Base-by-base conservation (phyloP, 2,113 vertebrate species). In the Sinosuthora webbiana region DNA sequence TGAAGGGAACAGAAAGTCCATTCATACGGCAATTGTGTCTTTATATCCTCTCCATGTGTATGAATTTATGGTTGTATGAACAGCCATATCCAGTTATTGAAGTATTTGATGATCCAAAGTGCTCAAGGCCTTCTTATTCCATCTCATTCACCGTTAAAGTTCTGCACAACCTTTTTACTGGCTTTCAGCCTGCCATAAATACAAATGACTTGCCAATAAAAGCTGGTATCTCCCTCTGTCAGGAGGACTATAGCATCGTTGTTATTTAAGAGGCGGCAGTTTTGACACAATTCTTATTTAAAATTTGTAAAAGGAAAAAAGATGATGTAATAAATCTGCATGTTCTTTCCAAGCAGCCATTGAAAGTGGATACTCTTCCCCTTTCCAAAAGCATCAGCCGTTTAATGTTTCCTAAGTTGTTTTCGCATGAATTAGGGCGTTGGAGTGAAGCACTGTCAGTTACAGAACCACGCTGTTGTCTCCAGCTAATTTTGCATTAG, bases 401-500 rank as follows among this genome's bases (percentile, higher is more conserved):
- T 91, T 97, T 93, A 92, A 96, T 95, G 93, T 78, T 94, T 87
- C 94, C 87, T 70, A 95, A 97, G 97, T 91, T 92, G 94, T 96
- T 97, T 97, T 92, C 91, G 73, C 95, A 93, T 96, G 96, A 97
- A 97, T 97, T 95, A 96, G 94, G 94, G 92, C 28, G 49, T 93
- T 95, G 88, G 93, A 97, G 96, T 88, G 92, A 96, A 95, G 96
- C 73, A 62, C 56, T 92, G 93, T 94, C 97, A 97, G 73, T 96
- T 94, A 82, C 86, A 82, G 93, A 97, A 96, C 90, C 77, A 81
- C 59, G 49, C 91, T 95, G 95, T 84, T 89, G 82, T 96, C 95
- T 97, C 94, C 73, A 81, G 95, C 97, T 98, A 96, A 97, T 98
- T 98, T 96, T 89, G 94, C 85, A 85, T 97, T 93, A 90, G 94